Evolutionary conservation across 30 jellyfish, hydroid and myxozoan genomes (phyloP).

Genomic region (Nemopilema nomurai): DNA sequence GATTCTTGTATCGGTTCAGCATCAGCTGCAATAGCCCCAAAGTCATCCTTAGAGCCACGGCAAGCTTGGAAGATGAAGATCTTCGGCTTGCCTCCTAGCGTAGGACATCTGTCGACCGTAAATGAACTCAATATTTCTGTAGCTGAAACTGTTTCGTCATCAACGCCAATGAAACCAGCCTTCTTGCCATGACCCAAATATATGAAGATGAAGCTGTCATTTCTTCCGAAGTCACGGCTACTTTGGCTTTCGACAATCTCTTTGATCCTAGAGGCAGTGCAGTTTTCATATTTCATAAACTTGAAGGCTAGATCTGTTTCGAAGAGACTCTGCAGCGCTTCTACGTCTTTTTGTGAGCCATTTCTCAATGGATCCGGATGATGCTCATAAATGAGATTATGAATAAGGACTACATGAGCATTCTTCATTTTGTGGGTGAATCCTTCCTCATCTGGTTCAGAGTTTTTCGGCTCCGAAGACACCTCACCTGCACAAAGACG

Average conservation of each 20-base stretch:
- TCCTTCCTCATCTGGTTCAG: not conserved
- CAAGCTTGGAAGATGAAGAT: slow-evolving; percentile 81
- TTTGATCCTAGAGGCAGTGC: not conserved
- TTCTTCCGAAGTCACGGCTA: slow-evolving; percentile 26
- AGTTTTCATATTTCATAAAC: slow-evolving; percentile 6
- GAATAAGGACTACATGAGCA: slow-evolving; percentile 30
- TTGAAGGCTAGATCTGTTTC: slow-evolving; percentile 34
- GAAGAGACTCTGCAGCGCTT: slow-evolving; percentile 33
- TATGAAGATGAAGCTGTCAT: slow-evolving; percentile 49
- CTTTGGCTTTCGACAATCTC: slow-evolving; percentile 10
- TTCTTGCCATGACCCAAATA: slow-evolving; percentile 68
- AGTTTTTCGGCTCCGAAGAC: not conserved
- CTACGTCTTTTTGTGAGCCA: slow-evolving; percentile 67
- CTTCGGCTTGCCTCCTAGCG: slow-evolving; percentile 68
- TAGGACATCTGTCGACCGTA: slow-evolving; percentile 64
- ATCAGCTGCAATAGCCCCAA: slow-evolving; percentile 43
- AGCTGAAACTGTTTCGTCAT: slow-evolving; percentile 28
- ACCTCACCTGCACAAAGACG: not conserved
- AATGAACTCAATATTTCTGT: slow-evolving; percentile 41
- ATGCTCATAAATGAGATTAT: slow-evolving; percentile 1
- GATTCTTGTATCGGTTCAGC: not conserved
- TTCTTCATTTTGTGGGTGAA: slow-evolving; percentile 20
- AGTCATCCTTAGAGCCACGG: slow-evolving; percentile 78
- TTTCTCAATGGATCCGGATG: slow-evolving; percentile 29
- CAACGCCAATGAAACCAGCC: slow-evolving; percentile 70